Evolutionary conservation across 2,888 invertebrate species (phyloP), one percentile per base, ranked within the genome.

Genomic region (Andrena chrysosceles): DNA sequence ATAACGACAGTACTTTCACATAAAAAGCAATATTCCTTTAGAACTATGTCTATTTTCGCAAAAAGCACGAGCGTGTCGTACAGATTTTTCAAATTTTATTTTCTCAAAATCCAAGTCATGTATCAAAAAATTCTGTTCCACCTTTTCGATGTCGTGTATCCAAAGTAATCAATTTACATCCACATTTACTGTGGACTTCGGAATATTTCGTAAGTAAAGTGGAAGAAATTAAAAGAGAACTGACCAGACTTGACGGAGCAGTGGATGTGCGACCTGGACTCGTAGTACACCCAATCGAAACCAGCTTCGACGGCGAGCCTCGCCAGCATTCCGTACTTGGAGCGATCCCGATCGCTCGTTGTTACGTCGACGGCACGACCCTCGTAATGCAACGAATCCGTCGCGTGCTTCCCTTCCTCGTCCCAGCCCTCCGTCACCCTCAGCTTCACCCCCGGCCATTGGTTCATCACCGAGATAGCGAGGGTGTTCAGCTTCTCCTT

Each of bases 251-350:
- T 99, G 85, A 99, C 99, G 81, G 99, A 99, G 95, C 98, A 99
- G 95, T 99, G 99, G 91, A 99, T 98, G 94, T 99, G 98, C 20
- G 97, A 97, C 89, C 98, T 96, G 93, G 98, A 98, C 94, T 99
- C 98, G 94, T 99, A 99, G 95, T 97, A 98, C 84, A 99, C 99
- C 99, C 99, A 99, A 95, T 99, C 99, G 95, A 99, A 99, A 91
- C 99, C 99, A 33, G 99, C 99, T 94, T 99, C 98, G 81, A 98
- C 98, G 0, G 99, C 99, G 76, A 99, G 95, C 82, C 99, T 95
- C 63, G 99, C 99, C 92, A 99, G 95, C 98, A 99, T 98, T 88
- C 99, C 99, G 94, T 98, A 97, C 95, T 99, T 99, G 94, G 97
- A 96, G 81, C 97, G 96, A 95, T 99, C 98, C 74, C 98, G 95